Percentiles rank a stretch among this genome's conserved stretches.
Evolutionary conservation across 2,797 vertebrate species (phyloP).

Genomic region (Thamnophis elegans): DNA sequence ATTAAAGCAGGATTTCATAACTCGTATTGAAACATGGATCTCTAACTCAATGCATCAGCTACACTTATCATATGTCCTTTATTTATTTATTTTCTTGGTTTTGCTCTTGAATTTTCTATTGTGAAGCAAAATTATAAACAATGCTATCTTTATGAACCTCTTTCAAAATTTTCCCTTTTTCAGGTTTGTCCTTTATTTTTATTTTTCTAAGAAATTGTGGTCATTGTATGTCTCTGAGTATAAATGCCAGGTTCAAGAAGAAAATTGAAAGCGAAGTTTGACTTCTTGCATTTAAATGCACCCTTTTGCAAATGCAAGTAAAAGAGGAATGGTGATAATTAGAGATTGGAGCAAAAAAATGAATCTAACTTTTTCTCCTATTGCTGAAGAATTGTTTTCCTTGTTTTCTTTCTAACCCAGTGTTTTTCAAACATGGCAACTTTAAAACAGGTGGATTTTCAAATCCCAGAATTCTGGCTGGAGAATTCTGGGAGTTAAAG

Average conservation of each 20-base stretch:
- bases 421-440: neutral
- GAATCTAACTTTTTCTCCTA: neutral
- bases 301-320: neutral
- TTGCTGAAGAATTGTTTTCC: neutral
- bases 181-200: neutral
- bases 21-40: neutral
- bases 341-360: neutral
- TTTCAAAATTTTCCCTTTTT: neutral
- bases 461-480: neutral
- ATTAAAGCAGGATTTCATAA: neutral
- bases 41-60: neutral
- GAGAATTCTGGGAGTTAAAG: neutral
- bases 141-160: neutral
- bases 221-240: neutral
- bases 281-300: neutral
- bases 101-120: neutral
- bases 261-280: neutral
- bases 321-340: no score
- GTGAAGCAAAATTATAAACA: neutral
- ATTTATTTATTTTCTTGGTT: neutral
- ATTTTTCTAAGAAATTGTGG: neutral
- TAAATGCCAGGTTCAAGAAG: neutral
- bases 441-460: neutral
- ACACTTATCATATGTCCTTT: neutral
- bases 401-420: neutral